Conservation (phyloP, 1,140 invertebrate species). For the Anthonomus grandis region DNA sequence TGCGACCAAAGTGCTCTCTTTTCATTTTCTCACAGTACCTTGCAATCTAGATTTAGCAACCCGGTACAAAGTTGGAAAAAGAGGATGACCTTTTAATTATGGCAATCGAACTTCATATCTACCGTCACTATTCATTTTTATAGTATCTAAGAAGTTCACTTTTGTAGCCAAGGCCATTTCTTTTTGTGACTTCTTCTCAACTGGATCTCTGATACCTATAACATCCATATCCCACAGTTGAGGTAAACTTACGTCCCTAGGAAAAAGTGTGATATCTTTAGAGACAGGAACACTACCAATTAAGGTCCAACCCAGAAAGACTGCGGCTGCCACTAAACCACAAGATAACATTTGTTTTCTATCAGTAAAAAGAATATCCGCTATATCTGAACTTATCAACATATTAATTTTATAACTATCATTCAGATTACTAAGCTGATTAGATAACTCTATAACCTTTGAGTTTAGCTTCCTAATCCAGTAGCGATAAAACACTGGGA, state of each 20-base stretch:
- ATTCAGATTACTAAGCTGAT: too few relatives aligned
- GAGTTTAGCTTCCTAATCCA: too few relatives aligned
- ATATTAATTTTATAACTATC: too few relatives aligned
- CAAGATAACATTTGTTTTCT: constrained; percentile 26
- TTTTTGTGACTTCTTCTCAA: not conserved
- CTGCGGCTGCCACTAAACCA: constrained; percentile 42
- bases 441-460: too few relatives aligned
- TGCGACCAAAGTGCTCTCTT: constrained; percentile 4
- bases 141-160: constrained; percentile 8
- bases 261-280: not conserved
- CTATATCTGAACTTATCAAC: constrained; percentile 21
- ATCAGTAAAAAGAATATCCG: constrained; percentile 35
- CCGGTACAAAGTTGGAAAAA: constrained; percentile 4
- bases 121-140: constrained; percentile 8
- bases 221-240: constrained; percentile 10
- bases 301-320: constrained; percentile 42
- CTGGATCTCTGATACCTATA: constrained; percentile 9
- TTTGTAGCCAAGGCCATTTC: not conserved
- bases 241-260: not conserved
- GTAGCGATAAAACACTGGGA: too few relatives aligned
- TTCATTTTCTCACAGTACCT: constrained; percentile 5
- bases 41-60: constrained; percentile 14
- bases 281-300: constrained; percentile 29
- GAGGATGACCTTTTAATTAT: not conserved
- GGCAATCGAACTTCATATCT: constrained; percentile 18